Base-by-base conservation (phyloP, 2,888 invertebrate genomes). In the Apodemia duryi region DNA sequence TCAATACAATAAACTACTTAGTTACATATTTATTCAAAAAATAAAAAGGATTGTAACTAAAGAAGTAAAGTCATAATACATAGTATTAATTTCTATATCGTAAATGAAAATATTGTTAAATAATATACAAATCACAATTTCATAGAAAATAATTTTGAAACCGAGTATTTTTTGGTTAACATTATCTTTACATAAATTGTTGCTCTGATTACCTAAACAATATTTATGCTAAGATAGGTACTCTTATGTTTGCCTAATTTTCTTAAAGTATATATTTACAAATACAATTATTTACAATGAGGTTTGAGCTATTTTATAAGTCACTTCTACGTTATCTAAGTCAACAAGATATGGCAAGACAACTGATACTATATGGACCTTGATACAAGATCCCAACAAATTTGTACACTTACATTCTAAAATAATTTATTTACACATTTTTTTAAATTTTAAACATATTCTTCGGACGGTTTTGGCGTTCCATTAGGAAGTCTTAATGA, bases 391-490 rank as follows among this genome's bases (percentile, higher is more conserved):
- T 88, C 87, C 74, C 79, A 84, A 83, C 75, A 81, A 80, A 74
- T 82, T 83, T 88, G 78, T 87, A 88, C 86, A 86, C 70, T 74
- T 76, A 75, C 74, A 73, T 75, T 73, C 66, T 46, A 70, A 70
- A 63, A 65, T 63, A 68, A 62, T 49, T 35, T 76, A 76, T 76
- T 70, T 76, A 77, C 77, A 77, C 32, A 63, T 49, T 38, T 49
- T 68, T 65, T 60, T 63, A 63, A 62, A 69, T 65, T 68, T 83
- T 84, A 97, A 85, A 97, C 97, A 88, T 97, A 97, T 86, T 97
- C 97, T 89, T 97, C 97, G 66, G 97, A 97, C 66, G 97, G 96
- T 86, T 97, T 97, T 72, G 96, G 95, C 72, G 95, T 95, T 82
- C 94, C 96, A 72, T 94, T 93, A 70, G 96, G 95, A 81, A 97